Percentiles rank a stretch among this genome's conserved stretches.
Conservation (phyloP, 2,888 invertebrate genomes). For the Dryadula phaetusa region DNA sequence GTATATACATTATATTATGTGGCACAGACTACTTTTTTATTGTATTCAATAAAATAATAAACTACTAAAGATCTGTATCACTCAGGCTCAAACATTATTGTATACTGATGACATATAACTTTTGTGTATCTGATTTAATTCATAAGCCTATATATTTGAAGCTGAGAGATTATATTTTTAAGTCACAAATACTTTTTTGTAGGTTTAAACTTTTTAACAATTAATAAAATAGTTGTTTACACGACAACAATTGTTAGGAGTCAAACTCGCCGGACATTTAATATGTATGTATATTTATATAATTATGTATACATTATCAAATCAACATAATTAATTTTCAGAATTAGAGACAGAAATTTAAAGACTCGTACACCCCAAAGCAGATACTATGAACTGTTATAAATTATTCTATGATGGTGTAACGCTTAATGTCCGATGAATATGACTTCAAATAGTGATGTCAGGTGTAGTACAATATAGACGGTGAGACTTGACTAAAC, state of each 20-base stretch:
- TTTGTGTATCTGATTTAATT: not conserved
- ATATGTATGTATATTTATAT: not conserved
- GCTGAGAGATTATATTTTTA: slow-evolving; percentile 14
- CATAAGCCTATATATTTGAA: slow-evolving; percentile 2
- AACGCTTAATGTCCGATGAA: slow-evolving; percentile 27
- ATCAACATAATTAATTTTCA: too few species aligned
- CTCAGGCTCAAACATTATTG: slow-evolving; percentile 13
- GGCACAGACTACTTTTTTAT: slow-evolving; percentile 72
- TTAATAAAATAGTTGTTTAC: slow-evolving; percentile 16
- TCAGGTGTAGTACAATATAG: slow-evolving; percentile 18
- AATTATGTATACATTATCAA: not conserved
- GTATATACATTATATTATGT: slow-evolving; percentile 71
- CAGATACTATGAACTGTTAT: not conserved
- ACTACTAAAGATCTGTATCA: slow-evolving; percentile 31
- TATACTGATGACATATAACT: not conserved
- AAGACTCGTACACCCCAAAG: not conserved
- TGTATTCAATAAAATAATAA: slow-evolving; percentile 48
- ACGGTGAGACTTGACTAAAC: slow-evolving; percentile 47
- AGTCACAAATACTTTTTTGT: not conserved
- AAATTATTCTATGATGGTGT: not conserved
- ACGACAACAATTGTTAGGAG: slow-evolving; percentile 3
- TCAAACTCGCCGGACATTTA: slow-evolving; percentile 22
- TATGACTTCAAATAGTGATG: slow-evolving; percentile 27
- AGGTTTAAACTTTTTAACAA: slow-evolving; percentile 8
- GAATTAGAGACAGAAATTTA: not conserved